Evolutionary conservation across 2,113 vertebrate genomes (phyloP).

Genomic region (Scopus umbretta): DNA sequence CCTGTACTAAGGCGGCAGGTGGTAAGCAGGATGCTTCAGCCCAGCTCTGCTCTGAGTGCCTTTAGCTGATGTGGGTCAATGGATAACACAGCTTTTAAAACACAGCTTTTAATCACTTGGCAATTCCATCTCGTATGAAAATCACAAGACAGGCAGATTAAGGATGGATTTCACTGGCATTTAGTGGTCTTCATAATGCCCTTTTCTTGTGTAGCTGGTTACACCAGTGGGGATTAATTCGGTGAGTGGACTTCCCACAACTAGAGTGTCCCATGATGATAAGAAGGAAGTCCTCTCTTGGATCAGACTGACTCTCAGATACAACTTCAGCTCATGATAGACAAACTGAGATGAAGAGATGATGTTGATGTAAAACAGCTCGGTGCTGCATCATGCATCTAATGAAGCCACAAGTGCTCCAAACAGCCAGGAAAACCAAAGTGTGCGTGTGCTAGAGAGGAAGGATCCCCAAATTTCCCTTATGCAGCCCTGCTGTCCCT

Average conservation of each 20-base stretch:
- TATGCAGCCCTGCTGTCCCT: not conserved
- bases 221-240: not conserved
- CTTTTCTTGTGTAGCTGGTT: not conserved
- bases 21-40: not conserved
- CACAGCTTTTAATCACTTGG: not conserved
- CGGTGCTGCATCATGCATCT: not conserved
- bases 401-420: not conserved
- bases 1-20: not conserved
- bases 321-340: not conserved
- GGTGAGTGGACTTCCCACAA: not conserved
- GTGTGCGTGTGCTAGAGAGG: not conserved
- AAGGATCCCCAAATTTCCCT: not conserved
- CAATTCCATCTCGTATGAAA: not conserved
- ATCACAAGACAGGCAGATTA: not conserved
- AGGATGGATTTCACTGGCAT: not conserved
- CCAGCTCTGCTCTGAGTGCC: not conserved
- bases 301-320: not conserved
- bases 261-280: not conserved
- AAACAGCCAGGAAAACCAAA: not conserved
- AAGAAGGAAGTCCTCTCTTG: not conserved
- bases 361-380: not conserved
- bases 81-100: not conserved
- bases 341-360: not conserved
- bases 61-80: not conserved
- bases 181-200: not conserved